Percentiles rank a stretch among this genome's conserved stretches.
phyloP scores from a whole-genome alignment of 1,140 invertebrate genomes.

The Macrosteles quadrilineatus region DNA sequence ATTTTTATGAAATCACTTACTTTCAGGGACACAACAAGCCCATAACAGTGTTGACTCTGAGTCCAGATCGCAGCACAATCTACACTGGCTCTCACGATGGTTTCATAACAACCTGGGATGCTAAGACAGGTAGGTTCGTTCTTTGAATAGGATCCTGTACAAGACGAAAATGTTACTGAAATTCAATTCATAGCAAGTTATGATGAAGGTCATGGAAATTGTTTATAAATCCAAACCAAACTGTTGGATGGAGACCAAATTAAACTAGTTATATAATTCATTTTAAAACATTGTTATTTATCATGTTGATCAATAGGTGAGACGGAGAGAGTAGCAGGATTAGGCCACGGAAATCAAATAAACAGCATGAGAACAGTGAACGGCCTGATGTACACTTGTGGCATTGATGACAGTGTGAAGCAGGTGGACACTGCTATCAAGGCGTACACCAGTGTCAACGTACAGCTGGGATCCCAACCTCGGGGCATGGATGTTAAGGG shows the following conservation, averaged over 20 bases:
- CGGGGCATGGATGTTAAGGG: constrained; percentile 77
- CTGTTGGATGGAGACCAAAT: too few relatives aligned
- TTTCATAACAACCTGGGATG: constrained; percentile 86
- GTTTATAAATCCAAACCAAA: too few relatives aligned
- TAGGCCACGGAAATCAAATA: constrained; percentile 93
- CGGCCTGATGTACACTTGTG: constrained; percentile 78
- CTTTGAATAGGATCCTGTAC: background rate
- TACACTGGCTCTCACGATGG: constrained; percentile 96
- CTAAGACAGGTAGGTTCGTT: constrained; percentile 58
- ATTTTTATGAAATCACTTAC: too few relatives aligned
- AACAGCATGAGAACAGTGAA: constrained; percentile 78
- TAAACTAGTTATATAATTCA: too few relatives aligned
- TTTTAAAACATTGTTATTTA: too few relatives aligned
- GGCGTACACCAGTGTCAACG: constrained; percentile 63
- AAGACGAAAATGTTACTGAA: too few relatives aligned
- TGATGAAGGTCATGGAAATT: too few relatives aligned
- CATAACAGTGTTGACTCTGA: constrained; percentile 88
- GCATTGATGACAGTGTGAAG: constrained; percentile 87
- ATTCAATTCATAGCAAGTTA: too few relatives aligned
- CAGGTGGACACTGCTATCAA: constrained; percentile 66
- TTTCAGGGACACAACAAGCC: constrained; percentile 94
- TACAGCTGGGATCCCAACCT: constrained; percentile 88
- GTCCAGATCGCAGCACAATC: constrained; percentile 72
- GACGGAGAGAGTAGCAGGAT: constrained; percentile 75
- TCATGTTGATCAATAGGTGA: too few relatives aligned